Base-by-base conservation (phyloP, 2,113 vertebrate genomes). In the Periophthalmodon schlosseri region DNA sequence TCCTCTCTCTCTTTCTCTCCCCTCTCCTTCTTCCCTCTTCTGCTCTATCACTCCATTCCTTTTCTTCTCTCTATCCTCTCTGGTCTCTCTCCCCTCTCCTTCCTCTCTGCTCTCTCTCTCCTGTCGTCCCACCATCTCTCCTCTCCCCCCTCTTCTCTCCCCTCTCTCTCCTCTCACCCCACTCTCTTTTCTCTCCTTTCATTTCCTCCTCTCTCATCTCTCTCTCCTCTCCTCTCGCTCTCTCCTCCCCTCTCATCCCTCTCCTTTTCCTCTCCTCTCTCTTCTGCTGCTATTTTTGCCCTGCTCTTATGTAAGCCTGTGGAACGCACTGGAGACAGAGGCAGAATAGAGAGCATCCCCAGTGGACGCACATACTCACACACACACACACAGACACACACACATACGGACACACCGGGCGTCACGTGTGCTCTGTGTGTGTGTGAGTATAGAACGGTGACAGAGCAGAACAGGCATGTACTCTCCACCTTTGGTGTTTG, bases 281-380 rank as follows among this genome's bases (percentile, higher is more conserved):
- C 28, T 63, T 12, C 88, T 80, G 87, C 87, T 88, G 86, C 91
- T 93, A 91, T 92, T 91, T 93, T 91, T 93, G 85, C 89, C 84
- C 87, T 84, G 71, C 78, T 92, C 87, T 93, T 93, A 93, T 92
- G 90, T 93, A 93, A 93, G 87, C 86, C n/a, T 75, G 79, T 87
- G 75, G 91, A 87, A 91, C 74, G 84, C 85, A 85, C 87, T 87
- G 85, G 84, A 91, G 88, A 90, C 84, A 91, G 89, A 88, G 89
- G 89, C 90, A 89, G 90, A 90, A 83, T 87, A 87, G 82, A 88
- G 83, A 87, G 88, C 89, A 88, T 87, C 88, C 86, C 85, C 82
- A 70, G 76, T 34, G 81, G 84, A 87, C 84, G 79, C 76, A 77
- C 75, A 68, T 74, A 71, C 39, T 67, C 73, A 81, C 74, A 69